Evolutionary conservation across 2,113 vertebrate genomes (phyloP).

Genomic region (Proterorhinus semilunaris): DNA sequence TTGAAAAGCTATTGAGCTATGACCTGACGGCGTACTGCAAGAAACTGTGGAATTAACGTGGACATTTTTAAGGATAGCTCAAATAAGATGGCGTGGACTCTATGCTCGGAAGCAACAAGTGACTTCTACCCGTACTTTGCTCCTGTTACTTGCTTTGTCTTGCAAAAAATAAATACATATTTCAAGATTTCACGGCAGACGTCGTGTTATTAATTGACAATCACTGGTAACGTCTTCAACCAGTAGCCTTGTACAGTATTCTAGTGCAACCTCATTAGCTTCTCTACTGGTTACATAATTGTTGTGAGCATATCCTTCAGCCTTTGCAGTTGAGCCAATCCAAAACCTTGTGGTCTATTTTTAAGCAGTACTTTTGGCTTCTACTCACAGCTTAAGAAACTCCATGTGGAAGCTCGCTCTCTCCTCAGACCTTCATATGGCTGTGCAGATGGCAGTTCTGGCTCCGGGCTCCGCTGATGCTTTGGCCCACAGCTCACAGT

Average conservation of each 20-base stretch:
- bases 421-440: slow-evolving; percentile 7
- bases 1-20: background rate
- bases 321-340: background rate
- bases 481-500: background rate
- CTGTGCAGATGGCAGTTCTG: slow-evolving; percentile 3
- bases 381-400: background rate
- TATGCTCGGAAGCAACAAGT: no score
- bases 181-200: no score
- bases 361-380: slow-evolving; percentile 2
- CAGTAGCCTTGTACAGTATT: no score
- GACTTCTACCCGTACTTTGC: no score
- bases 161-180: no score
- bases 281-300: background rate
- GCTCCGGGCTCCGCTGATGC: background rate
- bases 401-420: background rate
- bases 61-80: no score
- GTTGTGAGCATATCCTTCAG: background rate
- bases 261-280: background rate
- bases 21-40: no score
- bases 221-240: no score
- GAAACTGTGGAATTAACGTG: no score
- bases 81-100: no score
- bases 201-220: no score
- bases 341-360: slow-evolving; percentile 7
- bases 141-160: no score